These are phyloP conservation scores for Crambe crambe DNA, from an alignment of 37 sponge, comb jelly and placozoan genomes.

Conservation along the genomic window DNA sequence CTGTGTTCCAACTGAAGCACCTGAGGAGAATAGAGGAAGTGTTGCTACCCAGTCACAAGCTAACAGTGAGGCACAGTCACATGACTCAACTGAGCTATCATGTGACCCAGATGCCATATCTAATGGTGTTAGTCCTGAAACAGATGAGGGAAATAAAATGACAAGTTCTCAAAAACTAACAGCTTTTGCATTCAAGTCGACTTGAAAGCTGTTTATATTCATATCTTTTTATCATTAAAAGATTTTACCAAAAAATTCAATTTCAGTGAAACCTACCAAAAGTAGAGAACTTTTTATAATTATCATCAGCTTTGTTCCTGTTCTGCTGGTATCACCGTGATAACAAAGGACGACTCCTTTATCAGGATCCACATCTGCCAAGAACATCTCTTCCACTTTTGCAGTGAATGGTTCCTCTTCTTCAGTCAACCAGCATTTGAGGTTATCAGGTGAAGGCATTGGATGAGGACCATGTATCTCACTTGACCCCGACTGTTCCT, in stretches of 20 bases:
- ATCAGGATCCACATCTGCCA: slow-evolving; percentile 83
- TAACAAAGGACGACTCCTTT: slow-evolving; percentile 69
- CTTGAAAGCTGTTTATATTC: neutral
- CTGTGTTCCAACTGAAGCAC: too few species aligned
- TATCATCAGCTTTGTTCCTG: slow-evolving; percentile 29
- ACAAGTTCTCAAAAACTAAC: slow-evolving; percentile 19
- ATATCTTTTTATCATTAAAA: neutral
- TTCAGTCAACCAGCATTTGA: slow-evolving; percentile 75
- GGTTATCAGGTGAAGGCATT: slow-evolving; percentile 82
- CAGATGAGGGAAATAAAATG: neutral
- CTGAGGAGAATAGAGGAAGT: neutral
- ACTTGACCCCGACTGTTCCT: slow-evolving; percentile 42
- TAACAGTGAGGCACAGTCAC: neutral
- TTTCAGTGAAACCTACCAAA: neutral
- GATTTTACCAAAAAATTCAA: neutral
- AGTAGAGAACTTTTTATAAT: too few species aligned
- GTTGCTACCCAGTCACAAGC: neutral
- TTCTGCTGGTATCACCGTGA: slow-evolving; percentile 66
- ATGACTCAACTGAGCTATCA: neutral
- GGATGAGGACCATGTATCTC: slow-evolving; percentile 73
- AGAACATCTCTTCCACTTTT: slow-evolving; percentile 88
- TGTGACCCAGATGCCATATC: neutral
- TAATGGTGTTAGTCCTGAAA: neutral
- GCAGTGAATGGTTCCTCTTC: slow-evolving; percentile 78
- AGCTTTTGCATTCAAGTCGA: slow-evolving; percentile 22